A percentile compares a stretch with the other conserved stretches of the same genome.
Evolutionary conservation across 2,888 invertebrate species (phyloP).

Genomic region (Sesia apiformis): DNA sequence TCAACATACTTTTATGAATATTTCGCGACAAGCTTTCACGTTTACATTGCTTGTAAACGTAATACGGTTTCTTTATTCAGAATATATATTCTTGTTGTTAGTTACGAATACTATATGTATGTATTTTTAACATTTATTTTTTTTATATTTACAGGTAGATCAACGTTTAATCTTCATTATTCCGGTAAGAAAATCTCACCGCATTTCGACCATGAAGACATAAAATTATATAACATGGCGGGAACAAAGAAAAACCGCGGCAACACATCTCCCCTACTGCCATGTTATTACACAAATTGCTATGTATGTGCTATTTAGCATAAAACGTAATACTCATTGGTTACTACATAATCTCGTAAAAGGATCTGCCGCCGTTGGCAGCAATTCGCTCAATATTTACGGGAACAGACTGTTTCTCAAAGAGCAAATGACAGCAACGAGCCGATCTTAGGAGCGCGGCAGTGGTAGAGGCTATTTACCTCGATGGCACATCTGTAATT

Average conservation of each 20-base stretch:
- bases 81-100: background rate
- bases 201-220: conserved; percentile 27
- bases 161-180: background rate
- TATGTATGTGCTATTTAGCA: conserved; percentile 40
- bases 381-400: conserved; percentile 37
- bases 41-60: too few species aligned
- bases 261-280: conserved; percentile 12
- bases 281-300: conserved; percentile 36
- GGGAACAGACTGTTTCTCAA: conserved; percentile 46
- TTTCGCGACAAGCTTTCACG: too few species aligned
- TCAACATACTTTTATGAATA: too few species aligned
- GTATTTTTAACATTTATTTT: background rate
- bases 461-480: conserved; percentile 54
- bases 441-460: conserved; percentile 34
- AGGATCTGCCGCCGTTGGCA: conserved; percentile 30
- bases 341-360: conserved; percentile 34
- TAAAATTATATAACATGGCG: conserved; percentile 21
- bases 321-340: conserved; percentile 36
- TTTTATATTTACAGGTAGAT: background rate
- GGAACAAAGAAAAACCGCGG: background rate
- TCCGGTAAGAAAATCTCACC: background rate
- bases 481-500: conserved; percentile 64
- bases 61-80: too few species aligned
- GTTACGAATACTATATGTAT: background rate
- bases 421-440: conserved; percentile 54